Evolutionary conservation across 2,797 vertebrate genomes (phyloP).

Genomic region (Lepus townsendii): DNA sequence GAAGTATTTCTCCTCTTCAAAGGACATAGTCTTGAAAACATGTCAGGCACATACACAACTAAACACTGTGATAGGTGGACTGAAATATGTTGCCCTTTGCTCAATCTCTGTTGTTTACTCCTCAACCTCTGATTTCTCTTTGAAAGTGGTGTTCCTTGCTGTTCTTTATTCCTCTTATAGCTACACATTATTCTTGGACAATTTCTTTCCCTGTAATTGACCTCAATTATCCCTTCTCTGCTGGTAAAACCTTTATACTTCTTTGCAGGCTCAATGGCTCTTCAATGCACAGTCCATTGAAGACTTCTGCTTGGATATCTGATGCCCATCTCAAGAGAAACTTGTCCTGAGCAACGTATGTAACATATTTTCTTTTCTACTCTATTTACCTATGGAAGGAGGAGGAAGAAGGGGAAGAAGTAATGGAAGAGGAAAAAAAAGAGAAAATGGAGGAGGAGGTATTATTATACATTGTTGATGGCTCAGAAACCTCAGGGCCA

Average conservation of each 20-base stretch:
- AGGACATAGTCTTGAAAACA: not conserved
- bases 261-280: constrained; percentile 17
- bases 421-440: not conserved
- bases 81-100: not conserved
- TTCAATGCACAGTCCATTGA: not conserved
- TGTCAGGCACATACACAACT: not conserved
- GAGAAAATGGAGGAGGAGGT: fast-evolving
- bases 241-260: not conserved
- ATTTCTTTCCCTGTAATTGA: constrained; percentile 12
- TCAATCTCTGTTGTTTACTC: not conserved
- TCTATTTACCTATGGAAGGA: not conserved
- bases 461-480: too few relatives aligned
- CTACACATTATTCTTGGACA: not conserved
- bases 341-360: not conserved
- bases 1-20: not conserved
- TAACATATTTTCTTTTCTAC: not conserved
- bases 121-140: not conserved
- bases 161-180: not conserved
- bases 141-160: not conserved
- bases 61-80: not conserved
- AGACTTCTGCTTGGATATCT: not conserved
- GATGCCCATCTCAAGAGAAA: not conserved
- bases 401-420: too few relatives aligned
- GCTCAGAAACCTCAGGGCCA: not conserved
- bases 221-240: not conserved